Base-by-base conservation (phyloP, 2,888 invertebrate genomes). In the Malacosoma neustria region DNA sequence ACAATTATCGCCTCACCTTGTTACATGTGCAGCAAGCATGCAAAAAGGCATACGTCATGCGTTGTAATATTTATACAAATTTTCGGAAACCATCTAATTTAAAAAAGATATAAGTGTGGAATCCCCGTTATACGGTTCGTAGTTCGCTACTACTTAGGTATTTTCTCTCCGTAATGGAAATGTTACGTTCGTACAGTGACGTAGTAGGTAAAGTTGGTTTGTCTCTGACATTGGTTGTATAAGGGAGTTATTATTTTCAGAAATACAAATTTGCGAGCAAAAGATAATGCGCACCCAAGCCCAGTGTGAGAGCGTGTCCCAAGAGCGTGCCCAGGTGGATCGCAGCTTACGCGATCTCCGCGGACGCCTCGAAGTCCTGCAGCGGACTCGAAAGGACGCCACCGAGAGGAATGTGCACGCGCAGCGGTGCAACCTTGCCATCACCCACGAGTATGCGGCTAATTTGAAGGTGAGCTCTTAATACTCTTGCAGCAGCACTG, bases 251-350 rank as follows among this genome's bases (percentile, higher is more conserved):
- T 31, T n/a, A 13, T 3, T 48, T 49, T 1, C 58, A 86, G 85
- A 87, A 48, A 80, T 81, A 32, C 82, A 85, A 56, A 82, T 95
- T 37, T 89, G 94, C 67, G 91, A 92, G 32, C 92, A 94, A 52
- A 94, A 93, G 57, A 90, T 90, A 35, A 72, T 92, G 51, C 91
- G 91, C 54, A 82, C 93, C 14, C 90, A 91, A 43, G 87, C 88
- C 38, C 90, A 92, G 33, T 70, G 91, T 3, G 90, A 91, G 12
- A 71, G 79, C 6, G 86, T 90, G 9, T 61, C 69, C 14, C 81
- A 72, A 15, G 89, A 89, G 48, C 88, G 89, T 9, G 76, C 67
- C 1, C 87, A 87, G 30, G 87, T 92, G 1, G 77, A 86, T 1
- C 87, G 90, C 3, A 81, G 82, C 5, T 87, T 94, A 43, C 87